Evolutionary conservation across 2,888 invertebrate genomes (phyloP).

Genomic region (Drosophila melanosoma): DNA sequence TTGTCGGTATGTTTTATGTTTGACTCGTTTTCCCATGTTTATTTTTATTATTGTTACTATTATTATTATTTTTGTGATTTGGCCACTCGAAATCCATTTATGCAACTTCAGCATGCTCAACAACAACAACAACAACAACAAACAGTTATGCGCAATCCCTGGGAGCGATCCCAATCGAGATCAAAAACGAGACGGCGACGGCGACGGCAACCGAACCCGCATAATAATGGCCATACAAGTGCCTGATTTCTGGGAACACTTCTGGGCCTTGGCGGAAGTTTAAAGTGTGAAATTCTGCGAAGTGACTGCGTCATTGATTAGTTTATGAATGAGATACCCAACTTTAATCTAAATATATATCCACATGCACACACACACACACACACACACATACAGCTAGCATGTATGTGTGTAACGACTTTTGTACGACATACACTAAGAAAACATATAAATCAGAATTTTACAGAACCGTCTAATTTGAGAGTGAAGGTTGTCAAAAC

Average conservation of each 20-base stretch:
- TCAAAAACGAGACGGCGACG: background rate
- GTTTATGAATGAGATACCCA: slow-evolving; percentile 24
- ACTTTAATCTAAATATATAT: slow-evolving; percentile 5
- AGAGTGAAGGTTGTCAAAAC: background rate
- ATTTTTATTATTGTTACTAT: slow-evolving; percentile 8
- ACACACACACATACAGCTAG: background rate
- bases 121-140: background rate
- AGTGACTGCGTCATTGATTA: slow-evolving; percentile 55
- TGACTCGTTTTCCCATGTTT: slow-evolving; percentile 9
- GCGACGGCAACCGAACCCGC: slow-evolving; percentile 14
- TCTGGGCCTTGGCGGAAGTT: slow-evolving; percentile 56
- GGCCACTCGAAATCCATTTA: slow-evolving; percentile 12
- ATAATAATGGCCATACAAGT: slow-evolving; percentile 40
- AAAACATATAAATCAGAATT: background rate
- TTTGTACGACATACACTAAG: background rate
- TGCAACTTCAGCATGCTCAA: slow-evolving; percentile 11
- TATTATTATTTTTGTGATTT: slow-evolving; percentile 2
- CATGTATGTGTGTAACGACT: background rate
- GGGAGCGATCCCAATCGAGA: background rate
- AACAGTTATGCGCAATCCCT: background rate
- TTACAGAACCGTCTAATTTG: background rate
- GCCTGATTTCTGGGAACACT: slow-evolving; percentile 58
- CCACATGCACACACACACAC: background rate
- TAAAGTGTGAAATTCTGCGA: slow-evolving; percentile 57
- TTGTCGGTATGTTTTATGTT: slow-evolving; percentile 59